A percentile compares a stretch with the other conserved stretches of the same genome.
Conservation (phyloP, 2,888 invertebrate species). For the Tenthredo amoena region DNA sequence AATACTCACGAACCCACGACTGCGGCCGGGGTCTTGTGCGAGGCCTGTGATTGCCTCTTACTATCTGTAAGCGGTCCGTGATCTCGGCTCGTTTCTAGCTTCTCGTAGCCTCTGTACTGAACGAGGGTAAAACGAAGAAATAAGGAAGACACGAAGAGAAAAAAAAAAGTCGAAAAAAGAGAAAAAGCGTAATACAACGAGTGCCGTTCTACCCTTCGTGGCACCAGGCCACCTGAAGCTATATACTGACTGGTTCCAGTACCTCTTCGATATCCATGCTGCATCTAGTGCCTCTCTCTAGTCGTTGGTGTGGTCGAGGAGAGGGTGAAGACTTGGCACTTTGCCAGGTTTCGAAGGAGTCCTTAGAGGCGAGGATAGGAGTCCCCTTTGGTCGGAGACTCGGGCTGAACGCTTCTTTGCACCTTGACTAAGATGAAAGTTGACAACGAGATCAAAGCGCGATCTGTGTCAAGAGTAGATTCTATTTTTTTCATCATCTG, state of each 20-base stretch:
- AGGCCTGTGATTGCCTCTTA: slow-evolving; percentile 51
- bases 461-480: neutral
- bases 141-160: neutral
- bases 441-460: slow-evolving; percentile 42
- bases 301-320: slow-evolving; percentile 19
- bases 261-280: slow-evolving; percentile 37
- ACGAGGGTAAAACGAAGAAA: slow-evolving; percentile 18
- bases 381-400: slow-evolving; percentile 6
- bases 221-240: slow-evolving; percentile 32
- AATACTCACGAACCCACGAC: slow-evolving; percentile 67
- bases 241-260: slow-evolving; percentile 16
- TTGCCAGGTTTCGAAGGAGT: slow-evolving; percentile 36
- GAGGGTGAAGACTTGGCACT: slow-evolving; percentile 48
- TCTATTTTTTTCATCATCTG: neutral
- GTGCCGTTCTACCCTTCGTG: neutral
- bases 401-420: slow-evolving; percentile 18
- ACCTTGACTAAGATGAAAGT: slow-evolving; percentile 28
- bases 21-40: slow-evolving; percentile 61
- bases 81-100: slow-evolving; percentile 19
- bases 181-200: neutral
- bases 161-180: neutral
- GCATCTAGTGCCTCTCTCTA: slow-evolving; percentile 40
- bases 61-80: slow-evolving; percentile 48
- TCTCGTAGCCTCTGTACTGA: neutral
- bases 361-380: slow-evolving; percentile 28